Evolutionary conservation across 2,113 vertebrate genomes (phyloP).

Genomic region (Odontesthes bonariensis): DNA sequence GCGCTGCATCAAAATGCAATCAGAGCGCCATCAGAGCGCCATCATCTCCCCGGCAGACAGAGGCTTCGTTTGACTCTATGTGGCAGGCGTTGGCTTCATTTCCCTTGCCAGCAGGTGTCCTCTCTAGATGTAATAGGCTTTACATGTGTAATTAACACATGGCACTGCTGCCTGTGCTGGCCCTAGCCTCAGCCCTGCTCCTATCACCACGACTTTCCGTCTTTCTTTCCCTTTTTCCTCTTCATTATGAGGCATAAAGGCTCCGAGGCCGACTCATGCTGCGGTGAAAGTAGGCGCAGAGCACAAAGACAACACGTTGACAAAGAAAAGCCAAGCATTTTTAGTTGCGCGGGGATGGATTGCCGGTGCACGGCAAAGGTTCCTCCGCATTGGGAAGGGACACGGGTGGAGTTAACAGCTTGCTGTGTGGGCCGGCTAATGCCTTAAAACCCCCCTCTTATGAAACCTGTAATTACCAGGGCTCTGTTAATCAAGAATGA

Average conservation of each 20-base stretch:
- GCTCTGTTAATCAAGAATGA: constrained; percentile 87
- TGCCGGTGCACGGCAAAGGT: constrained; percentile 31
- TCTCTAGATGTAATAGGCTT: constrained; percentile 94
- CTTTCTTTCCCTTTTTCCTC: constrained; percentile 52
- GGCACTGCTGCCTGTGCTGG: constrained; percentile 76
- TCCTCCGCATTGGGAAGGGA: constrained; percentile 32
- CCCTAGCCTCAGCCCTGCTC: constrained; percentile 51
- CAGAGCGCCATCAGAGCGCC: constrained; percentile 87
- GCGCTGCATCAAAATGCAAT: constrained; percentile 81
- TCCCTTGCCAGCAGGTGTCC: constrained; percentile 94
- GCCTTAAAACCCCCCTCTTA: constrained; percentile 67
- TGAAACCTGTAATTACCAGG: constrained; percentile 83
- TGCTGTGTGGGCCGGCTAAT: constrained; percentile 73
- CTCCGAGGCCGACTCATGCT: constrained; percentile 46
- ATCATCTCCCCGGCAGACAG: constrained; percentile 81
- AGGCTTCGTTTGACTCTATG: constrained; percentile 83
- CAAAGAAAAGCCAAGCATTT: constrained; percentile 38
- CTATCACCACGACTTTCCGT: constrained; percentile 59
- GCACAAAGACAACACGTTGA: constrained; percentile 77
- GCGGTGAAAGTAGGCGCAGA: constrained; percentile 76
- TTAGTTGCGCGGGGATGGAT: constrained; percentile 17
- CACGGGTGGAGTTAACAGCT: constrained; percentile 72
- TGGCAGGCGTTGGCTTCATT: constrained; percentile 89
- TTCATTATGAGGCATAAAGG: constrained; percentile 60
- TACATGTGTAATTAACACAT: constrained; percentile 96